These are phyloP conservation scores for Eulithis testata DNA, from an alignment of 2,888 invertebrate species.

Conservation along the genomic window DNA sequence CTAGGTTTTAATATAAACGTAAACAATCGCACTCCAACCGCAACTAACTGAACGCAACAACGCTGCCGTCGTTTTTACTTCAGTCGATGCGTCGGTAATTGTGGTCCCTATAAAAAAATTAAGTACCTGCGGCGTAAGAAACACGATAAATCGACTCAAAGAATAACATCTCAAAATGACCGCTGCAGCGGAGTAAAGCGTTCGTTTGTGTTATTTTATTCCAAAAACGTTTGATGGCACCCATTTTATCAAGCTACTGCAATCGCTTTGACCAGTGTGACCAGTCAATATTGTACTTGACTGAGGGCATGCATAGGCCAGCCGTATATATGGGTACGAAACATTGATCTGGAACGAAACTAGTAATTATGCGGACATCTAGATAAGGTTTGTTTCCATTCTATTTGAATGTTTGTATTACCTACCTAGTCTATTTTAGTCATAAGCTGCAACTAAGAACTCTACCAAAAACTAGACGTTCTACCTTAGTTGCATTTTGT, in stretches of 20 bases:
- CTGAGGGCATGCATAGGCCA: slow-evolving; percentile 1
- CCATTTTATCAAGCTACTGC: slow-evolving; percentile 47
- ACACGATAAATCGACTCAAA: slow-evolving; percentile 68
- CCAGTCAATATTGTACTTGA: slow-evolving; percentile 8
- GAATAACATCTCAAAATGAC: slow-evolving; percentile 61
- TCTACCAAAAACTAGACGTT: too few relatives aligned
- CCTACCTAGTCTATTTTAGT: too few relatives aligned
- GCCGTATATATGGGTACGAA: slow-evolving; percentile 15
- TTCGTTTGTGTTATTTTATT: slow-evolving; percentile 58
- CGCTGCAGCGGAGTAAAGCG: slow-evolving; percentile 60
- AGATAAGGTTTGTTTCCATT: slow-evolving; percentile 35
- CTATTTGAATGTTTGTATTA: background rate
- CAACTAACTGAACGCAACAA: too few relatives aligned
- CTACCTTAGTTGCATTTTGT: too few relatives aligned
- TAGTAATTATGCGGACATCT: slow-evolving; percentile 31
- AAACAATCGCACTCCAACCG: too few relatives aligned
- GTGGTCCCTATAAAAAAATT: too few relatives aligned
- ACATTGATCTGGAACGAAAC: slow-evolving; percentile 3
- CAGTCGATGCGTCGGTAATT: too few relatives aligned
- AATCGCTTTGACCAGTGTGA: slow-evolving; percentile 13
- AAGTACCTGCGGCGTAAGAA: slow-evolving; percentile 66
- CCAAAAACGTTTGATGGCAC: slow-evolving; percentile 52
- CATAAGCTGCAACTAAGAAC: too few relatives aligned
- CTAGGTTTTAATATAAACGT: too few relatives aligned
- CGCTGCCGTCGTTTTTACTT: too few relatives aligned